Evolutionary conservation across 2,113 vertebrate species (phyloP).

Genomic region (Plectropomus leopardus): DNA sequence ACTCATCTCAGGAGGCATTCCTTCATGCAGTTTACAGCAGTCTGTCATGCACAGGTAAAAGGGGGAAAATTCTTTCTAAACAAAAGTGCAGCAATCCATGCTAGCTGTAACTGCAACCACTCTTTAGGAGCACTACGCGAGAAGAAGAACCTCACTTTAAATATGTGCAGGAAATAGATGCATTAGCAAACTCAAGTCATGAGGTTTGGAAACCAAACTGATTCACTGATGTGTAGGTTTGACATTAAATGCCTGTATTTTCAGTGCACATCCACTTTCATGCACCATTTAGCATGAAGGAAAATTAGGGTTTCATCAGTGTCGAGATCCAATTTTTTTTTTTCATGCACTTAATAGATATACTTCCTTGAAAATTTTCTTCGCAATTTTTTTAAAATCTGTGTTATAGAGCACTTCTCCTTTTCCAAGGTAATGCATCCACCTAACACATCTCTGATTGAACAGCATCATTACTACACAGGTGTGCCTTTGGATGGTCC

Average conservation of each 20-base stretch:
- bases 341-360: no score
- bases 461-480: no score
- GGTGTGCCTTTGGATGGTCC: no score
- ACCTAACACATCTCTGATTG: no score
- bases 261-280: no score
- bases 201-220: not conserved
- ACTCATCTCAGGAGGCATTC: conserved; percentile 77
- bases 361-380: no score
- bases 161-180: not conserved
- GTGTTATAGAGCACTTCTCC: no score
- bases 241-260: not conserved
- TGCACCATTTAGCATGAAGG: not conserved
- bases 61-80: conserved; percentile 57
- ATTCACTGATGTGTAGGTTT: not conserved
- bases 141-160: not conserved
- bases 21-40: conserved; percentile 80
- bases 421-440: no score
- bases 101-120: conserved; percentile 39
- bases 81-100: conserved; percentile 72
- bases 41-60: conserved; percentile 74
- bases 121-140: not conserved
- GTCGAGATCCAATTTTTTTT: no score
- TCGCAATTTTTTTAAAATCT: no score
- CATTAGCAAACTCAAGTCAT: not conserved
- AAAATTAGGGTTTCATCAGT: no score